Evolutionary conservation across 2,888 invertebrate species (phyloP).

Genomic region (Perithous albicinctus): DNA sequence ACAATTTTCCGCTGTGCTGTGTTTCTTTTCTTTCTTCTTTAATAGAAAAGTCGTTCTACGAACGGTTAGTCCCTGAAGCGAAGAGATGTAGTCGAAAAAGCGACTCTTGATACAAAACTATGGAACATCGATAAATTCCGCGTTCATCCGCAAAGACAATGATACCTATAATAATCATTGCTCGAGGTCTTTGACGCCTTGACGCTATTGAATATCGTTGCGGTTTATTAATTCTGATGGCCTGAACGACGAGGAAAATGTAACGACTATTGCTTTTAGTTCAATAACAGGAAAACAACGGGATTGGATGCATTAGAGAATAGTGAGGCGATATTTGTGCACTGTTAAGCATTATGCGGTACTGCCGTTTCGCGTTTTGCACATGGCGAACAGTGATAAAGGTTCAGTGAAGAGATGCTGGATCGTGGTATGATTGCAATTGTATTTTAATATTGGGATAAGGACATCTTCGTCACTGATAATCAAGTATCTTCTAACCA

Average conservation of each 20-base stretch:
- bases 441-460: no score
- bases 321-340: background rate
- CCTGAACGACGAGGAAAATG: conserved; percentile 28
- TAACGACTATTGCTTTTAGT: conserved; percentile 20
- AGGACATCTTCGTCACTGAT: no score
- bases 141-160: conserved; percentile 47
- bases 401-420: background rate
- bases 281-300: conserved; percentile 38
- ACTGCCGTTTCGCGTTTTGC: background rate
- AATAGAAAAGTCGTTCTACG: conserved; percentile 37
- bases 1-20: conserved; percentile 14
- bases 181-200: conserved; percentile 51
- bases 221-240: conserved; percentile 60
- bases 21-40: background rate
- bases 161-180: background rate
- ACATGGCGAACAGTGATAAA: background rate
- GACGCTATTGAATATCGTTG: conserved; percentile 29
- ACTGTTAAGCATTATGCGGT: background rate
- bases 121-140: conserved; percentile 40
- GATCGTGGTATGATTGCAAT: background rate
- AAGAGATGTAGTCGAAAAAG: background rate
- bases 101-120: background rate
- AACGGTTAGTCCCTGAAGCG: conserved; percentile 2
- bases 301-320: conserved; percentile 13
- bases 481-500: background rate